Conservation (phyloP, 2,113 vertebrate species). For the Takifugu flavidus region DNA sequence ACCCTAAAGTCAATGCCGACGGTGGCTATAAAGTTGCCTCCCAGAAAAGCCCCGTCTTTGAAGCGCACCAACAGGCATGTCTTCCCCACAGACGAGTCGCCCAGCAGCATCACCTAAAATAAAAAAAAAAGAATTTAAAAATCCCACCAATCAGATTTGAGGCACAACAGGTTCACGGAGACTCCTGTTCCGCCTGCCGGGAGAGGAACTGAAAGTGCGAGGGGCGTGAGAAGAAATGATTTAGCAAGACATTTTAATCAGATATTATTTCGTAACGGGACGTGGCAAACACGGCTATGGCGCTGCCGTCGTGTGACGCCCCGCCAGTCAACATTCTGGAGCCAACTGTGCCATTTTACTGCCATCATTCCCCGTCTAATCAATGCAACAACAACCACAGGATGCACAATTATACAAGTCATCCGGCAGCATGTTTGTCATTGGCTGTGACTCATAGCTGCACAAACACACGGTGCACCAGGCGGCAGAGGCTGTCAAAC, state of each 20-base stretch:
- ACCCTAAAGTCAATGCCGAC: constrained; percentile 99
- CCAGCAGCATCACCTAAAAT: constrained; percentile 95
- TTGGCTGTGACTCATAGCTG: constrained; percentile 10
- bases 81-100: constrained; percentile 98
- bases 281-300: not conserved
- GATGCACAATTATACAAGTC: constrained; percentile 17
- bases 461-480: not conserved
- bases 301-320: constrained; percentile 19
- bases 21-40: constrained; percentile 95
- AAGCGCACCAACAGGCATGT: constrained; percentile 95
- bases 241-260: not conserved
- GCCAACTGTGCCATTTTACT: constrained; percentile 15
- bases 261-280: constrained; percentile 7
- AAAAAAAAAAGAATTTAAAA: not conserved
- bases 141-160: constrained; percentile 38
- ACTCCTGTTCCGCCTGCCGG: not conserved
- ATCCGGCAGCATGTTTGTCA: not conserved
- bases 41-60: constrained; percentile 95
- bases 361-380: constrained; percentile 9
- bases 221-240: constrained; percentile 4
- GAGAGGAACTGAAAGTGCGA: constrained; percentile 3
- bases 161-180: constrained; percentile 26
- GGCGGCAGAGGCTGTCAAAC: constrained; percentile 3
- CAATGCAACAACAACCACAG: constrained; percentile 30
- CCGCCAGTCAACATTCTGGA: not conserved